Conservation (phyloP, 2,797 vertebrate genomes). For the Ptychobarbus kaznakovi region DNA sequence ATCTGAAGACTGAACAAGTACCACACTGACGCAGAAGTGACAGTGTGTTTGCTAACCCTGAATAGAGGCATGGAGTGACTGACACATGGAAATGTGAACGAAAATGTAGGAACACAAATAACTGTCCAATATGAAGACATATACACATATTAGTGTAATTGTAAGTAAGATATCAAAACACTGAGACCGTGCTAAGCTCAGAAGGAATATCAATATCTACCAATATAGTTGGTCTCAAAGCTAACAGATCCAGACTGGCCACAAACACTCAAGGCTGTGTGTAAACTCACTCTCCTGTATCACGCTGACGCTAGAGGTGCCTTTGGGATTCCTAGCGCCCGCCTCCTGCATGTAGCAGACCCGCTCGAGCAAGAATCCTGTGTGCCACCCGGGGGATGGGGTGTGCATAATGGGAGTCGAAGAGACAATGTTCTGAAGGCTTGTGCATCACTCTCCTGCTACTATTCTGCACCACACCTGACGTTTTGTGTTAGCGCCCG, state of each 20-base stretch:
- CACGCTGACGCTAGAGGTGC: too few relatives aligned
- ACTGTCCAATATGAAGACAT: conserved; percentile 13
- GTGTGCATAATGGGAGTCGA: too few relatives aligned
- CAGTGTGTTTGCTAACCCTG: conserved; percentile 37
- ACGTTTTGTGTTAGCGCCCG: too few relatives aligned
- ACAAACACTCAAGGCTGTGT: background rate
- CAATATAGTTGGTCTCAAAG: background rate
- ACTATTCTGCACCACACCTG: too few relatives aligned
- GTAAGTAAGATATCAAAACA: background rate
- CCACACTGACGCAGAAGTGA: conserved; percentile 22
- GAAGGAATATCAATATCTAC: background rate
- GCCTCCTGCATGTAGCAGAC: too few relatives aligned
- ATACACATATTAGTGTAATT: conserved; percentile 1
- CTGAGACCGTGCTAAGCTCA: too few relatives aligned
- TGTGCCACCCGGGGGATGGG: too few relatives aligned
- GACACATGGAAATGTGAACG: conserved; percentile 54
- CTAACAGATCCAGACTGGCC: background rate
- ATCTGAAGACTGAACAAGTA: conserved; percentile 17
- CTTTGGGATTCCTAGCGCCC: too few relatives aligned
- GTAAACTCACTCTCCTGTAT: too few relatives aligned
- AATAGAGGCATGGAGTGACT: conserved; percentile 9
- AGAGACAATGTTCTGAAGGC: too few relatives aligned
- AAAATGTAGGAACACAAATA: background rate
- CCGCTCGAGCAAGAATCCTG: too few relatives aligned
- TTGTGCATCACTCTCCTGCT: too few relatives aligned